Percentiles rank a stretch among this genome's conserved stretches.
Evolutionary conservation across 2,113 vertebrate species (phyloP).

Genomic region (Pelvicachromis taeniatus): DNA sequence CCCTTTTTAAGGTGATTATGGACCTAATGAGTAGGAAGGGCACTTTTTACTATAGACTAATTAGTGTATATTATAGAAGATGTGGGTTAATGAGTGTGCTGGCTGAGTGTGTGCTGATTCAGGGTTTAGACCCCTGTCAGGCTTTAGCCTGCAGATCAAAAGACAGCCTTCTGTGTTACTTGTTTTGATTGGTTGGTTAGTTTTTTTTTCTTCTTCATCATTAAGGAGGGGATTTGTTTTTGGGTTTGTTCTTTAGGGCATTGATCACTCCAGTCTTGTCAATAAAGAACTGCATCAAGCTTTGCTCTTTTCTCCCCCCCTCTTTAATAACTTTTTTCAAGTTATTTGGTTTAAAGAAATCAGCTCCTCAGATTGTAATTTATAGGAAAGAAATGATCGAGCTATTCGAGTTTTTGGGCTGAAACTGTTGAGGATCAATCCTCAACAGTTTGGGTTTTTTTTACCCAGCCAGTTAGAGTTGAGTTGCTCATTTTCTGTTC

Average conservation of each 20-base stretch:
- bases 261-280: neutral
- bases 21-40: constrained; percentile 64
- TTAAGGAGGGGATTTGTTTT: neutral
- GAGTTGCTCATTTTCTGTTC: neutral
- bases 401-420: neutral
- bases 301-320: neutral
- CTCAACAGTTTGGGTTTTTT: neutral
- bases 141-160: constrained; percentile 18
- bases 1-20: constrained; percentile 65
- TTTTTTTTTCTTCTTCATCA: neutral
- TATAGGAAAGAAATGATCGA: neutral
- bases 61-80: constrained; percentile 55
- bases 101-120: constrained; percentile 53
- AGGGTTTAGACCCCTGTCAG: constrained; percentile 41
- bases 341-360: neutral
- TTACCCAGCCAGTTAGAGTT: neutral
- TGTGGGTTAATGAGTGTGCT: constrained; percentile 53
- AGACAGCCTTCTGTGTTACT: neutral
- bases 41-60: constrained; percentile 51
- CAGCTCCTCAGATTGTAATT: neutral
- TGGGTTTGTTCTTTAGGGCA: neutral
- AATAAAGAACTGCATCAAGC: neutral
- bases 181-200: neutral
- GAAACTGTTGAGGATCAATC: neutral
- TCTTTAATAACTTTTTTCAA: too few species aligned